Base-by-base conservation (phyloP, 2,888 invertebrate species). In the Oeneis ivallda region DNA sequence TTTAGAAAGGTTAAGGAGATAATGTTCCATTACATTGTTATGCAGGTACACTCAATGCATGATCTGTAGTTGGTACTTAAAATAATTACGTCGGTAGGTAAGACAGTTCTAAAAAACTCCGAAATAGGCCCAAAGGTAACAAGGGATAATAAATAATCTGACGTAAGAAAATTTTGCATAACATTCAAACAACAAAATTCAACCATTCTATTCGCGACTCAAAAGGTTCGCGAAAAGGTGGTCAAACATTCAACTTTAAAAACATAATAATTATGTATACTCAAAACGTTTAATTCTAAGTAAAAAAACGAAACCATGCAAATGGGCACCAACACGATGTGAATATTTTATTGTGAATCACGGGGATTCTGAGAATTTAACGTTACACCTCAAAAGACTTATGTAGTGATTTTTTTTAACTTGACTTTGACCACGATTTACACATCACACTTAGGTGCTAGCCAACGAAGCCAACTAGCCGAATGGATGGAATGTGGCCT, bases 321-420 rank as follows among this genome's bases (percentile, higher is more conserved):
- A 79, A 80, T 76, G 72, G 70, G 70, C 15, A 53, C 45, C 19
- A 73, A 54, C 61, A 72, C 57, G 78, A 79, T 79, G 81, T 75
- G 78, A 81, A 81, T 68, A 65, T 63, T 62, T 52, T 76, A 71
- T 74, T 77, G 73, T 87, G 87, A 86, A 80, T 89, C 87, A 86
- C 73, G 69, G 71, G 47, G 34, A 75, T 85, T 82, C 82, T 70
- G 69, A 74, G 84, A 80, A 85, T 70, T 73, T 26, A 60, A 41
- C n/a, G 52, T 64, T 58, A 15, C 34, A 52, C 32, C n/a, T 61
- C 13, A 43, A 43, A n/a, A 13, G 13, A 13, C 26, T 26, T 26
- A 26, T 26, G 5, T 1, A 26, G 26, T n/a, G 13, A 13, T 32
- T 8, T 6, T 11, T 49, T 26, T 26, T 26, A 26, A 26, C 1